Base-by-base conservation (phyloP, 2,797 vertebrate species). In the Pseudochirops corinnae region DNA sequence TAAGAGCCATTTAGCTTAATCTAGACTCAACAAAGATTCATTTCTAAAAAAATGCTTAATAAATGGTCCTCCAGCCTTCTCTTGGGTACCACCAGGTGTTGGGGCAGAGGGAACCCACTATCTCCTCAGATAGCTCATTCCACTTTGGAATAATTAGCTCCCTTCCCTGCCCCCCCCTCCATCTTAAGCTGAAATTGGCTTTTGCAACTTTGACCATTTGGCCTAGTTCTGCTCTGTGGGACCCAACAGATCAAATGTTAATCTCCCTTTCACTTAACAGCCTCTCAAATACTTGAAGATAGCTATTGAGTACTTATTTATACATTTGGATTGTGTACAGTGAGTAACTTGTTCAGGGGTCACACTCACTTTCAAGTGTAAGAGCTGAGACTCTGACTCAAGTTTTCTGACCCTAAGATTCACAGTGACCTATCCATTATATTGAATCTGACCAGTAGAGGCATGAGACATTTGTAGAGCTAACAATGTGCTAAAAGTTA, bases 111-210 rank as follows among this genome's bases (percentile, higher is more conserved):
- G 18, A 10, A 39, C 14, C 9, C n/a, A 82, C 6, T 46, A 24
- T 82, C 21, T 82, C 39, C n/a, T 82, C 67, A 82, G 67, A 82
- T 21, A 82, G 6, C 18, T 46, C 10, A 82, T 82, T 82, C 67
- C n/a, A 82, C 11, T 67, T 67, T 67, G 31, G 60, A 33, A 82
- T 24, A 74, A 24, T 46, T 9, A 74, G 5, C 12, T 58, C 28
- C 57, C 9, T 21, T 52, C 52, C 52, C 52, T 6, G 0, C 0
- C 9, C 58, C 29, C 28, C 5, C 3, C 7, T n/a, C 11, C 7
- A 46, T 24, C 46, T 82, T 9, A 82, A 82, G 24, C 39, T 50
- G 24, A 50, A 50, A 87, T 50, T 46, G 9, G 9, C 39, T 50
- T 87, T 5, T 87, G 10, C 74, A 46, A 11, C 39, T 87, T 46